A percentile compares a stretch with the other conserved stretches of the same genome.
Evolutionary conservation across 2,113 vertebrate genomes (phyloP).

Genomic region (Thalassoma bifasciatum): DNA sequence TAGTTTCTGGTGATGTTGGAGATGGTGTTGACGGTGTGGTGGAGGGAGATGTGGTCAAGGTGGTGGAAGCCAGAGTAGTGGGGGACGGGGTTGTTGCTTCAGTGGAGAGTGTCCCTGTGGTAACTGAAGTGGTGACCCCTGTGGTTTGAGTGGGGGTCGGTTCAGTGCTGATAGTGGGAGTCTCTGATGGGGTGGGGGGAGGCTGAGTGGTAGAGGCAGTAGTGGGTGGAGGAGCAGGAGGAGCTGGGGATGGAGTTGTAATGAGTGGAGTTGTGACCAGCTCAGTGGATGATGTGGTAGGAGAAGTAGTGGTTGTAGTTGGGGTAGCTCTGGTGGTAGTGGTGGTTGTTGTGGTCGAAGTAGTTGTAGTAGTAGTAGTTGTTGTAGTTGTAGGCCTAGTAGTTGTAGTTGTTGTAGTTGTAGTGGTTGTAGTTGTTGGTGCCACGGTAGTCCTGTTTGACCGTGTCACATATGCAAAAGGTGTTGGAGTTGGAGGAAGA

Average conservation of each 20-base stretch:
- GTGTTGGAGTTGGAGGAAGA: slow-evolving; percentile 82
- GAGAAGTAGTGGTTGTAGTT: slow-evolving; percentile 27
- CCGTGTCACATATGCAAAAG: slow-evolving; percentile 81
- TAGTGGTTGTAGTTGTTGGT: slow-evolving; percentile 45
- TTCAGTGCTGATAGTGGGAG: slow-evolving; percentile 40
- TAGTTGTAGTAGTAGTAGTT: slow-evolving; percentile 9
- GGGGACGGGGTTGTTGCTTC: slow-evolving; percentile 25
- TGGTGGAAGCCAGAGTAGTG: slow-evolving; percentile 28
- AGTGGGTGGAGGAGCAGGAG: slow-evolving; percentile 36
- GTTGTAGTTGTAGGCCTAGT: slow-evolving; percentile 32
- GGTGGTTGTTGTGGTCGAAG: slow-evolving; percentile 44
- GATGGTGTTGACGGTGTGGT: slow-evolving; percentile 20
- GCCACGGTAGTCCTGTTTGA: slow-evolving; percentile 78
- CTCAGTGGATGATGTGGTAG: slow-evolving; percentile 54
- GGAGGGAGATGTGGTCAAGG: slow-evolving; percentile 14
- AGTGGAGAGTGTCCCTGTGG: slow-evolving; percentile 41
- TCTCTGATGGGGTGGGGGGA: slow-evolving; percentile 43
- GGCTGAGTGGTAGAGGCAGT: slow-evolving; percentile 27
- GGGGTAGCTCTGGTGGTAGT: slow-evolving; percentile 38
- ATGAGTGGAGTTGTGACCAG: slow-evolving; percentile 35
- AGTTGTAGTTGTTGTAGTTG: slow-evolving; percentile 26
- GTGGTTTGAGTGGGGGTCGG: slow-evolving; percentile 42
- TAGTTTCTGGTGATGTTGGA: slow-evolving; percentile 17
- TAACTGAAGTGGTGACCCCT: slow-evolving; percentile 12
- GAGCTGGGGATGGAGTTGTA: slow-evolving; percentile 27